phyloP scores from a whole-genome alignment of 2,113 vertebrate genomes.

The Sula dactylatra region DNA sequence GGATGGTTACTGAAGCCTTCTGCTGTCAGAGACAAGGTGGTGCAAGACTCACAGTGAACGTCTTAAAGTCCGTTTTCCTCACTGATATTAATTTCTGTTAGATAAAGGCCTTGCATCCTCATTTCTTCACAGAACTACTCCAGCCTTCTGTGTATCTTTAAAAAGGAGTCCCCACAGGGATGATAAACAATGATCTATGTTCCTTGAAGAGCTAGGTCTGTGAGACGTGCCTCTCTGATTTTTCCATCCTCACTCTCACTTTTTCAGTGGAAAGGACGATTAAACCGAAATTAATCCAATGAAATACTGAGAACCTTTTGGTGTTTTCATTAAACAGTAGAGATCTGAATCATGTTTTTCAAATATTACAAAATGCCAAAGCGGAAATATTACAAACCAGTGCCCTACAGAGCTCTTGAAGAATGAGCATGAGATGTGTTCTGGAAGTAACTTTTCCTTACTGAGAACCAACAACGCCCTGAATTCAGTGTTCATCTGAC shows the following conservation, averaged over 20 bases:
- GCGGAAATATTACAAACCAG: background rate
- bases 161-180: background rate
- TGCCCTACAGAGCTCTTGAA: background rate
- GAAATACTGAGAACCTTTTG: background rate
- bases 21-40: background rate
- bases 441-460: background rate
- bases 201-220: background rate
- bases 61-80: background rate
- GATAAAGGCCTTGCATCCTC: background rate
- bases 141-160: background rate
- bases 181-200: background rate
- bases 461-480: background rate
- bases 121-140: background rate
- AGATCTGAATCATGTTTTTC: background rate
- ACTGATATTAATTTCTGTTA: background rate
- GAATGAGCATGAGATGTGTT: background rate
- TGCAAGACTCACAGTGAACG: background rate
- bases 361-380: background rate
- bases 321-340: background rate
- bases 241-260: background rate
- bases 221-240: background rate
- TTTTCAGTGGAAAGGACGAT: background rate
- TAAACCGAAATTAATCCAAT: background rate
- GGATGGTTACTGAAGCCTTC: background rate
- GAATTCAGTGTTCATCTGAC: background rate